These are phyloP conservation scores for Phataginus tricuspis DNA, from an alignment of 2,797 vertebrate species.

Conservation along the genomic window DNA sequence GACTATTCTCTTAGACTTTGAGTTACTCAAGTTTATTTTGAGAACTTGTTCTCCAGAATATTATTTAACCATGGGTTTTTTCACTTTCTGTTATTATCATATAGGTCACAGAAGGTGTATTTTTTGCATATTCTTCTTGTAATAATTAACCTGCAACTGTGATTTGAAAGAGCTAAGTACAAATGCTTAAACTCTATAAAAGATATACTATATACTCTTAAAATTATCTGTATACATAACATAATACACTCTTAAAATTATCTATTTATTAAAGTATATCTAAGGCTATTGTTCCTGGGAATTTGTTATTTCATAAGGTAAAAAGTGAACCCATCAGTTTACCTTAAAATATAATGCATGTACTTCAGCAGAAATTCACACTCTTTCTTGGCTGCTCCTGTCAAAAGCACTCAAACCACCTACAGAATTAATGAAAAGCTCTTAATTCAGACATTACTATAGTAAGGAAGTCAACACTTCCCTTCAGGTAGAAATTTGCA, in stretches of 20 bases:
- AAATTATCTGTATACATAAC: background rate
- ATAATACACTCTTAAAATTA: background rate
- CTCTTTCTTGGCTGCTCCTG: background rate
- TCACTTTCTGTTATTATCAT: background rate
- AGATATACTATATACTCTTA: background rate
- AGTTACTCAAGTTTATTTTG: background rate
- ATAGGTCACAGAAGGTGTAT: background rate
- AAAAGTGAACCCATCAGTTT: background rate
- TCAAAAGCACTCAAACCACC: background rate
- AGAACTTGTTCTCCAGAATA: background rate
- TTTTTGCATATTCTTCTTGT: background rate
- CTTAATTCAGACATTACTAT: background rate
- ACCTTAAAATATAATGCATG: background rate
- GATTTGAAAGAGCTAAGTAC: background rate
- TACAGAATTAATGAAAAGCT: background rate
- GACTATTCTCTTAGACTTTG: background rate
- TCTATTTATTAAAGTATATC: background rate
- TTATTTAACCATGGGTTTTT: background rate
- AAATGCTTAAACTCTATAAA: background rate
- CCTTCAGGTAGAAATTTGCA: background rate
- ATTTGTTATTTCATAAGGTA: background rate
- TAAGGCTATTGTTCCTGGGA: background rate
- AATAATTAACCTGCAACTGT: background rate
- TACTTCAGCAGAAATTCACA: background rate
- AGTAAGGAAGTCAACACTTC: background rate